A percentile compares a stretch with the other conserved stretches of the same genome.
These are phyloP conservation scores for Aethina tumida DNA, from an alignment of 1,140 invertebrate species.

Conservation along the genomic window DNA sequence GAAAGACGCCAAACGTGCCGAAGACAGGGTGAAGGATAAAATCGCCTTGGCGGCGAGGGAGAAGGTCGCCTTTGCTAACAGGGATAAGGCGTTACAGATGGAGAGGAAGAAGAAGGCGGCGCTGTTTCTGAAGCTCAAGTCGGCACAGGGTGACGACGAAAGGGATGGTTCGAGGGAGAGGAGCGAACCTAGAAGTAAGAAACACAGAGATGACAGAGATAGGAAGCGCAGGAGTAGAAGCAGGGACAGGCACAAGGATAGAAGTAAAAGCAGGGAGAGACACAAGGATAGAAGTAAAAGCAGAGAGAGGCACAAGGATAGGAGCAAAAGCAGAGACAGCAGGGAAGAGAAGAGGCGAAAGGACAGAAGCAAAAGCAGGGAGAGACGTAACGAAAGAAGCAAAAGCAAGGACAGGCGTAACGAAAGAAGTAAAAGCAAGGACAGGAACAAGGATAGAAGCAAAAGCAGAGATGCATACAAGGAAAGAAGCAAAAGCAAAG, in stretches of 20 bases:
- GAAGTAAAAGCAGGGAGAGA: constrained; percentile 8
- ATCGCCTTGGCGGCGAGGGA: constrained; percentile 49
- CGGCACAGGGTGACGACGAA: constrained; percentile 11
- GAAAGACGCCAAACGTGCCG: constrained; percentile 32
- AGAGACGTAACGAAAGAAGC: constrained; percentile 14
- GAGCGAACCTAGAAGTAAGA: constrained; percentile 6
- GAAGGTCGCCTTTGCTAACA: constrained; percentile 43
- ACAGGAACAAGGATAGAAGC: constrained; percentile 1
- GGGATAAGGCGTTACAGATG: constrained; percentile 55
- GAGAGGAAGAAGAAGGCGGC: constrained; percentile 59
- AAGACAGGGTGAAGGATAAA: constrained; percentile 55
- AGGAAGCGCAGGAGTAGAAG: constrained; percentile 4
- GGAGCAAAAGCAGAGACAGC: constrained; percentile 5
- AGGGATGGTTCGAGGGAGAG: constrained; percentile 10
- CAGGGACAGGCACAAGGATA: constrained; percentile 5
- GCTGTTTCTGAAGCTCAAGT: constrained; percentile 51
- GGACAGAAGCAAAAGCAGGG: constrained; percentile 11
- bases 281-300: constrained; percentile 12
- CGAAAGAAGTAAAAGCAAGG: constrained; percentile 3
- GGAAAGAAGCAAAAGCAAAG: constrained; percentile 17
- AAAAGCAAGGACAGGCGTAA: constrained; percentile 11
- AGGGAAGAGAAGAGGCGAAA: constrained; percentile 11
- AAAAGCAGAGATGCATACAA: background rate
- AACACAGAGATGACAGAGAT: constrained; percentile 8
- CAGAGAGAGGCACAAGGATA: constrained; percentile 5